A percentile compares a stretch with the other conserved stretches of the same genome.
phyloP scores from a whole-genome alignment of 2,113 vertebrate genomes.

The Amblyopsis rosae region DNA sequence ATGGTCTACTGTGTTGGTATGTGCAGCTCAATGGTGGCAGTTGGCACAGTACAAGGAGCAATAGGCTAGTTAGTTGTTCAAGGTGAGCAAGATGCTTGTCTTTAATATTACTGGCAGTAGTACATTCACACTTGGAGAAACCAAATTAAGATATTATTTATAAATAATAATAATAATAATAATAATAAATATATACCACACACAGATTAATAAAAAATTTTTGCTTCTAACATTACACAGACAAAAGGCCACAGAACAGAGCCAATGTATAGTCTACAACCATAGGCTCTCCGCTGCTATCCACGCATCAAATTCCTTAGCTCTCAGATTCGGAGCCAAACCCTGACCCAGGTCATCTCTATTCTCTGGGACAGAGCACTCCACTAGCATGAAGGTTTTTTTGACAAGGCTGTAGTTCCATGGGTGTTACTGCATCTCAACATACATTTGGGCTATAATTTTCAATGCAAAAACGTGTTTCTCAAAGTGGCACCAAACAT shows the following conservation, averaged over 20 bases:
- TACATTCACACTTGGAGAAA: background rate
- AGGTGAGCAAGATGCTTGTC: background rate
- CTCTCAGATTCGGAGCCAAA: slow-evolving; percentile 60
- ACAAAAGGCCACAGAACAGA: slow-evolving; percentile 39
- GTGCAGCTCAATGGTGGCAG: background rate
- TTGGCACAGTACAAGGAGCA: background rate
- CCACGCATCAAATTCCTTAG: slow-evolving; percentile 74
- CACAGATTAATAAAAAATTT: background rate
- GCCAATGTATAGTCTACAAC: slow-evolving; percentile 49
- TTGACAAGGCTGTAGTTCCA: slow-evolving; percentile 38
- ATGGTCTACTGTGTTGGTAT: background rate
- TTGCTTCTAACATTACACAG: background rate
- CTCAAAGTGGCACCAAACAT: slow-evolving; percentile 18
- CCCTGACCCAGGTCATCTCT: slow-evolving; percentile 33
- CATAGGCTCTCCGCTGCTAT: slow-evolving; percentile 68
- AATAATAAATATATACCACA: background rate
- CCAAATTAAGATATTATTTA: background rate
- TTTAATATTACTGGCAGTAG: background rate
- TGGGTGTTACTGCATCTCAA: slow-evolving; percentile 37
- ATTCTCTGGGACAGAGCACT: slow-evolving; percentile 37
- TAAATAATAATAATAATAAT: background rate
- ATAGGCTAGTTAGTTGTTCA: background rate
- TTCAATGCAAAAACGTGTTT: slow-evolving; percentile 47
- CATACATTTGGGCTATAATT: slow-evolving; percentile 31
- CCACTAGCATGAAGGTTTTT: slow-evolving; percentile 25